These are phyloP conservation scores for Zaprionus davidi DNA, from an alignment of 1,140 invertebrate genomes.

Conservation along the genomic window DNA sequence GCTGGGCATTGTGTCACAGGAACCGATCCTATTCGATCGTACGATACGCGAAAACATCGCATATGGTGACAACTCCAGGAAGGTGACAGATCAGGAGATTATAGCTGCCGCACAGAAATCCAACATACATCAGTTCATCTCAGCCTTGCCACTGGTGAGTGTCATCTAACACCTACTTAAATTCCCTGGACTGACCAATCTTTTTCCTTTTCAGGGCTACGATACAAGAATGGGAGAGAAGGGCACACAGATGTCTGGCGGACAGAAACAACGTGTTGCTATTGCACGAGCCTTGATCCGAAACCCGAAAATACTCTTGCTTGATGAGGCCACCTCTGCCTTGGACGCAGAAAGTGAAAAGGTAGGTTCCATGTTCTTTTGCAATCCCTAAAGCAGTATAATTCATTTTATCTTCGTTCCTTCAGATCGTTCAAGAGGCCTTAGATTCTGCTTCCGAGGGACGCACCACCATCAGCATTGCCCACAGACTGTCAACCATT, in stretches of 20 bases:
- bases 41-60: conserved; percentile 90
- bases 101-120: conserved; percentile 88
- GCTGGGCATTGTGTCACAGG: conserved; percentile 91
- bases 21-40: conserved; percentile 90
- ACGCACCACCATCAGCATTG: conserved; percentile 91
- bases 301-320: conserved; percentile 90
- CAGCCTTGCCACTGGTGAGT: conserved; percentile 87
- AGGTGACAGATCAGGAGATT: conserved; percentile 86
- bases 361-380: conserved; percentile 69
- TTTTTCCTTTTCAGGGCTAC: conserved; percentile 87
- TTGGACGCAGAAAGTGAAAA: conserved; percentile 93
- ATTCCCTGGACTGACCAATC: not conserved
- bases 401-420: not conserved
- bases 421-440: conserved; percentile 89
- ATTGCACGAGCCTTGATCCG: conserved; percentile 92
- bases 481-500: conserved; percentile 90
- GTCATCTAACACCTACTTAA: not conserved
- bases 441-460: conserved; percentile 89
- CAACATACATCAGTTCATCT: conserved; percentile 91
- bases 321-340: conserved; percentile 96
- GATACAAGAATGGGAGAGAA: conserved; percentile 86
- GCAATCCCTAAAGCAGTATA: not conserved
- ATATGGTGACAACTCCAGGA: conserved; percentile 88
- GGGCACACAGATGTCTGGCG: conserved; percentile 92
- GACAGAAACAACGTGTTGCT: conserved; percentile 96